Evolutionary conservation across 1,140 invertebrate genomes (phyloP).

Genomic region (Hyles euphorbiae): DNA sequence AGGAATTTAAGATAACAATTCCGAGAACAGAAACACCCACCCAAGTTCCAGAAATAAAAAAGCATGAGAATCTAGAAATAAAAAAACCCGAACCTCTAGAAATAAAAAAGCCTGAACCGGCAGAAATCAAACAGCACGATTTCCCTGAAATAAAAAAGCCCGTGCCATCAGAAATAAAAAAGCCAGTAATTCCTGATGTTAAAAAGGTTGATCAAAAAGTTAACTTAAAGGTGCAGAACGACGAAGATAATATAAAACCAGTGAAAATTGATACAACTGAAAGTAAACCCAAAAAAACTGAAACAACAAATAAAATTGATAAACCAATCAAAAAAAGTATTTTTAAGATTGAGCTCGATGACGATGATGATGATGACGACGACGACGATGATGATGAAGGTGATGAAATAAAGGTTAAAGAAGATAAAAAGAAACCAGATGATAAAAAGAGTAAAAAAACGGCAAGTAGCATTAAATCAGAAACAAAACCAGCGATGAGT

Average conservation of each 20-base stretch:
- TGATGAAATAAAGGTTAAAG: conserved; percentile 8
- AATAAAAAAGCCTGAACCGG: too few relatives aligned
- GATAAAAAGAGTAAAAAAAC: too few relatives aligned
- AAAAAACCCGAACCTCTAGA: background rate
- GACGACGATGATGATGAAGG: conserved; percentile 16
- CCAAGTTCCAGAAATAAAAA: too few relatives aligned
- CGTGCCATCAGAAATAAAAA: too few relatives aligned
- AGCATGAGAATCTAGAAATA: background rate
- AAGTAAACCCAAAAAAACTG: too few relatives aligned
- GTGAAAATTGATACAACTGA: too few relatives aligned
- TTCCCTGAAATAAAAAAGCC: background rate
- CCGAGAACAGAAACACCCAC: too few relatives aligned
- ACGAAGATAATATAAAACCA: too few relatives aligned
- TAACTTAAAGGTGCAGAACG: too few relatives aligned
- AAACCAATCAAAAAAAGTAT: conserved; percentile 11
- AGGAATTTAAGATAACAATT: background rate
- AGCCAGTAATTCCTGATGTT: background rate
- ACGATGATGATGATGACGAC: conserved; percentile 20
- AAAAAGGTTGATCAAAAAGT: background rate
- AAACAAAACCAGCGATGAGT: conserved; percentile 4
- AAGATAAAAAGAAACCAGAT: too few relatives aligned
- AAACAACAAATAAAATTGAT: background rate
- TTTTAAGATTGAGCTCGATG: conserved; percentile 8
- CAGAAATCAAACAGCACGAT: too few relatives aligned
- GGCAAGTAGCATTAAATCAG: background rate